Evolutionary conservation across 2,113 vertebrate genomes (phyloP).

Genomic region (Aix galericulata): DNA sequence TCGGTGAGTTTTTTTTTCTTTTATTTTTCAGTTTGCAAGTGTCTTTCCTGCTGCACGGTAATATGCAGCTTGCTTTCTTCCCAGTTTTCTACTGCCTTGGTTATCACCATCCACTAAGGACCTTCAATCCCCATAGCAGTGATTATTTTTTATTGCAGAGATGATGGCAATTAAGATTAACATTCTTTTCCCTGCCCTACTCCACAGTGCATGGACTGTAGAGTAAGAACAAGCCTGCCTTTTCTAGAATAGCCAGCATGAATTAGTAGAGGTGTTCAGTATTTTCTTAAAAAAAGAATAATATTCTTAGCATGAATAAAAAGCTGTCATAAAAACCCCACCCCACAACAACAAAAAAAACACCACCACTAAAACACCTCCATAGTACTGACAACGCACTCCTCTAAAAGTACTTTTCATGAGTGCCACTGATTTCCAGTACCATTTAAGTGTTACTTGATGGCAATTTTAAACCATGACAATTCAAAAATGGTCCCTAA

Average conservation of each 20-base stretch:
- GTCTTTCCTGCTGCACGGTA: not conserved
- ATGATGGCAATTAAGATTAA: not conserved
- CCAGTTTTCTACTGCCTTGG: not conserved
- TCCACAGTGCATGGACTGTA: not conserved
- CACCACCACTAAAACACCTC: too few relatives aligned
- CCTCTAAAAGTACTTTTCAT: not conserved
- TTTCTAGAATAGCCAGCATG: not conserved
- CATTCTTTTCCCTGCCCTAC: not conserved
- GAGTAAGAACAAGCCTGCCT: not conserved
- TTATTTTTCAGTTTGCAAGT: not conserved
- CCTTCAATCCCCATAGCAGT: not conserved
- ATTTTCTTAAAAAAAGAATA: not conserved
- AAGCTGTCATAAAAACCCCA: not conserved
- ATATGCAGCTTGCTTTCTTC: not conserved
- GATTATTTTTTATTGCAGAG: not conserved
- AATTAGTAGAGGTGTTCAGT: not conserved
- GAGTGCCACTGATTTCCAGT: not conserved
- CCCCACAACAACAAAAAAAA: not conserved
- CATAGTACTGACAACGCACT: accelerated
- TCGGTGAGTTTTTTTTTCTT: not conserved
- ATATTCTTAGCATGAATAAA: not conserved
- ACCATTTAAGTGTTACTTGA: not conserved
- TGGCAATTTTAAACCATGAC: not conserved
- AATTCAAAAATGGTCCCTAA: not conserved
- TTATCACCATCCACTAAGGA: not conserved